Evolutionary conservation across 2,113 vertebrate genomes (phyloP), one percentile per base, ranked within the genome.

Genomic region (Dinomys branickii): DNA sequence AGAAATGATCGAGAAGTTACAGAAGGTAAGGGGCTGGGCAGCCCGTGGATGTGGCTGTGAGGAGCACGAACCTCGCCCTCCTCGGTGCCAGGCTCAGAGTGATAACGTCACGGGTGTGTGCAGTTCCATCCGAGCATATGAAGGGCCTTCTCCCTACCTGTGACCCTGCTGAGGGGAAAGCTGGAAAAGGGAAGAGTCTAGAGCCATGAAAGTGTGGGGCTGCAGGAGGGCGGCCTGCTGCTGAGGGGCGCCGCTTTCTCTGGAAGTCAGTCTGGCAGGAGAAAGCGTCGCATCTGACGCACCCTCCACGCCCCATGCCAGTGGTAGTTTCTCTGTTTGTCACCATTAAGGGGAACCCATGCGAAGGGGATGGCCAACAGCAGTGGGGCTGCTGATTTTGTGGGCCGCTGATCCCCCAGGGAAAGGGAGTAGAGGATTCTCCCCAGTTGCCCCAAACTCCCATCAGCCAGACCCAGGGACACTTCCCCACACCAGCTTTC

Each of bases 1-100:
- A 97, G 99, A 99, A 95, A 99, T 99, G 99, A 99, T 99, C 97
- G 99, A 99, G 95, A 99, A 99, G 94, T 97, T 99, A 63, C 99
- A 99, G 98, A 99, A 99, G 99, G 99, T 99, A 75, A 97, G 97
- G n/a, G 26, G 44, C 5, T 50, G 47, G 47, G 47, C 47, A 0
- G 0, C 56, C n/a, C 10, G n/a, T 54, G 41, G 5, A 1, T 38
- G 17, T 1, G 0, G 9, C 13, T 63, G 11, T 1, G 5, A 12
- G 4, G 14, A 0, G 20, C 5, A 0, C 0, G 3, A 82, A 26
- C 28, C 41, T 13, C 47, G 77, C 52, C 33, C n/a, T 20, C 22
- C 44, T 86, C 35, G 2, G 56, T 33, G 0, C 1, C 10, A 3
- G 38, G 10, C 87, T 67, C 77, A n/a, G 28, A 8, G 22, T 2